Percentiles rank a stretch among this genome's conserved stretches.
These are phyloP conservation scores for Sisor rabdophorus DNA, from an alignment of 2,113 vertebrate genomes.

Conservation along the genomic window DNA sequence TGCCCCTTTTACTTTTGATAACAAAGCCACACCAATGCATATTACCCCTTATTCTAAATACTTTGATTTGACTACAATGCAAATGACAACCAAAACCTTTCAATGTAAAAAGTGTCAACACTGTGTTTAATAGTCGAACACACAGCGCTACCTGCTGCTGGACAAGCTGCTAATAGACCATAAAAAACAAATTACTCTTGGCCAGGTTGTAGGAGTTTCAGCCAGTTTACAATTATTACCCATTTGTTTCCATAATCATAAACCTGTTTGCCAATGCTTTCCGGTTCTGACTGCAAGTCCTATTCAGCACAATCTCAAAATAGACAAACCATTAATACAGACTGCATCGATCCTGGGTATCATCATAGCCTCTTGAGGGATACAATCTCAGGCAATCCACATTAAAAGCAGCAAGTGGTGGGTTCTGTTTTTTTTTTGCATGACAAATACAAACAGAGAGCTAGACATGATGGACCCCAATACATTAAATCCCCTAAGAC, in stretches of 20 bases:
- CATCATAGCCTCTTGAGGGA: slow-evolving; percentile 11
- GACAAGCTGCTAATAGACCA: slow-evolving; percentile 28
- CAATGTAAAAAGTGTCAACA: slow-evolving; percentile 1
- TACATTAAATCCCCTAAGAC: slow-evolving; percentile 67
- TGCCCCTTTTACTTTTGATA: neutral
- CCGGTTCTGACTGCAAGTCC: slow-evolving; percentile 29
- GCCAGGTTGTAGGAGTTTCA: slow-evolving; percentile 31
- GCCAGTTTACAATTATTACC: slow-evolving; percentile 39
- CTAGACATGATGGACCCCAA: slow-evolving; percentile 75
- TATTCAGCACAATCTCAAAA: slow-evolving; percentile 36
- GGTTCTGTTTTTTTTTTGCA: slow-evolving; percentile 57
- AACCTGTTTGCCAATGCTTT: slow-evolving; percentile 39
- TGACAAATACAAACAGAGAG: slow-evolving; percentile 74
- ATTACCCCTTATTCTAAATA: neutral
- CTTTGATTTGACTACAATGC: slow-evolving; percentile 7
- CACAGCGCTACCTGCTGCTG: neutral
- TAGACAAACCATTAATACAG: slow-evolving; percentile 39
- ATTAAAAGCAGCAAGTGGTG: slow-evolving; percentile 27
- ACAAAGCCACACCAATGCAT: neutral
- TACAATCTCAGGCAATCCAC: slow-evolving; percentile 23
- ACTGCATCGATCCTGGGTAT: slow-evolving; percentile 38
- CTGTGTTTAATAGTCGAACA: slow-evolving; percentile 18
- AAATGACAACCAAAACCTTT: slow-evolving; percentile 19
- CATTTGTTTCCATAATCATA: slow-evolving; percentile 38
- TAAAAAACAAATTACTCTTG: slow-evolving; percentile 36